Percentiles rank a stretch among this genome's conserved stretches.
These are phyloP conservation scores for Heliconius aoede DNA, from an alignment of 2,888 invertebrate species.

Conservation along the genomic window DNA sequence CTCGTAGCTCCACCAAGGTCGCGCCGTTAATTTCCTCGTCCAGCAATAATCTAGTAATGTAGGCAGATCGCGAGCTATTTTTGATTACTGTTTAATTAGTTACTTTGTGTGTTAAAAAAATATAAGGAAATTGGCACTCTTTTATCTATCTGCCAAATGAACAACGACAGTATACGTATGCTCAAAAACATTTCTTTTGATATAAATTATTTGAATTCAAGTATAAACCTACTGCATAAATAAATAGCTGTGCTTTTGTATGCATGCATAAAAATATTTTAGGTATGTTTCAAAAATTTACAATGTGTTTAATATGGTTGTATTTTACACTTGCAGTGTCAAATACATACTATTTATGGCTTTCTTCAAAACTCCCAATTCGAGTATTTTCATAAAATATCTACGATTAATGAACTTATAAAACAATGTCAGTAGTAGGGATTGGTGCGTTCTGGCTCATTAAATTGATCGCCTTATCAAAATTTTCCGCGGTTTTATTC, in stretches of 20 bases:
- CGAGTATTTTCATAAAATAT: not conserved
- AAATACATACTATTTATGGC: not conserved
- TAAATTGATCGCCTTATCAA: no score
- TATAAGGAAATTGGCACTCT: not conserved
- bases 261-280: no score
- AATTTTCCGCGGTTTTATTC: no score
- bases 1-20: slow-evolving; percentile 53
- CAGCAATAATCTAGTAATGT: slow-evolving; percentile 57
- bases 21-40: slow-evolving; percentile 57
- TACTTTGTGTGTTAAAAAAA: not conserved
- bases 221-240: not conserved
- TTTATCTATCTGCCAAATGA: not conserved
- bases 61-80: slow-evolving; percentile 37
- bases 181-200: not conserved
- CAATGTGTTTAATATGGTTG: not conserved
- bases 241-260: no score
- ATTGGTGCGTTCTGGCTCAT: no score
- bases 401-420: not conserved
- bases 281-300: no score
- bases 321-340: not conserved
- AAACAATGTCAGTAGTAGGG: not conserved
- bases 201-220: not conserved
- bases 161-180: not conserved
- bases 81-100: slow-evolving; percentile 22
- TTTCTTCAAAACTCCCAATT: not conserved